These are phyloP conservation scores for Lemur catta DNA, from an alignment of 2,797 vertebrate genomes.

Conservation along the genomic window DNA sequence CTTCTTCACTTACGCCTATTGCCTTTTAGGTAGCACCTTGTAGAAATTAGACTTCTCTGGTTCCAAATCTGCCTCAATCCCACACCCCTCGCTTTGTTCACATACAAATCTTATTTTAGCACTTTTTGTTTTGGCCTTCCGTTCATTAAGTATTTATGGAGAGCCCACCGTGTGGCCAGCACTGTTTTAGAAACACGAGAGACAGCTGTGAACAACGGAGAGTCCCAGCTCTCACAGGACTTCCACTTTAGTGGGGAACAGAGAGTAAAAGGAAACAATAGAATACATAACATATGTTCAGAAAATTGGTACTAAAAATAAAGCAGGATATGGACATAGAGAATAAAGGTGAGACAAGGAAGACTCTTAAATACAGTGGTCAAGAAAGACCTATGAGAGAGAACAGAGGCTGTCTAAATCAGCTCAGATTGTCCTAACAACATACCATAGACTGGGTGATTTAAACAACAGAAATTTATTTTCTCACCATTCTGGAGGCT, in stretches of 20 bases:
- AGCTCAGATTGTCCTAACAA: background rate
- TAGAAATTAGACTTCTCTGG: background rate
- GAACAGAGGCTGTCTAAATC: background rate
- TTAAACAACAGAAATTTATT: background rate
- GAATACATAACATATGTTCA: background rate
- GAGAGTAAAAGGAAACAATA: background rate
- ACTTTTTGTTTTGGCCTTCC: background rate
- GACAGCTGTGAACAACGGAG: background rate
- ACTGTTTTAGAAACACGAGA: background rate
- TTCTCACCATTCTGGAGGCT: background rate
- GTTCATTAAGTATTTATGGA: background rate
- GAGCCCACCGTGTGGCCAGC: too few species aligned
- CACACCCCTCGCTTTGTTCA: background rate
- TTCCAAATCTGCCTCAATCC: background rate
- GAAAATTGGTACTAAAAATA: background rate
- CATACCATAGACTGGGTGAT: background rate
- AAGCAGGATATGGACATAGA: background rate
- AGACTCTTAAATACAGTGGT: background rate
- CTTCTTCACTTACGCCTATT: background rate
- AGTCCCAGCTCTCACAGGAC: background rate
- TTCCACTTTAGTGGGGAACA: background rate
- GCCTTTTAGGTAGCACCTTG: background rate
- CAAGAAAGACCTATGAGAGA: background rate
- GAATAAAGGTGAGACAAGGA: background rate
- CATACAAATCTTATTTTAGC: background rate